These are phyloP conservation scores for Ageneiosus marmoratus DNA, from an alignment of 2,113 vertebrate genomes.

Conservation along the genomic window DNA sequence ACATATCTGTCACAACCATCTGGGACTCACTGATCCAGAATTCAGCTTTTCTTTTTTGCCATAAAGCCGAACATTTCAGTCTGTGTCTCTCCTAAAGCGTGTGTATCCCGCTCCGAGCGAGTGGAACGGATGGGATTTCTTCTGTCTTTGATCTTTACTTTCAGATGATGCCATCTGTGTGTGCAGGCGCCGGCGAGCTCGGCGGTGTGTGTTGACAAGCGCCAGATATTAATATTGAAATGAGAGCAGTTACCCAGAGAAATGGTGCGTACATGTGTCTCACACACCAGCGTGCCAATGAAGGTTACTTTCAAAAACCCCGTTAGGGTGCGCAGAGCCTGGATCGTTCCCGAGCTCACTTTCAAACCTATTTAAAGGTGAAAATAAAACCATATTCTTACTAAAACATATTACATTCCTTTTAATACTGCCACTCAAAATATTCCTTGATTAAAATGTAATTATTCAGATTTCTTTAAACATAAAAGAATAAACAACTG, in stretches of 20 bases:
- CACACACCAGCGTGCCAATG: slow-evolving; percentile 46
- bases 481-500: neutral
- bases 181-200: slow-evolving; percentile 56
- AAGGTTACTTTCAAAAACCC: slow-evolving; percentile 46
- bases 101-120: slow-evolving; percentile 62
- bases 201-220: slow-evolving; percentile 61
- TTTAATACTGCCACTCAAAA: neutral
- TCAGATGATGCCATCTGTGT: slow-evolving; percentile 71
- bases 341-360: neutral
- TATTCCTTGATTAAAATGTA: neutral
- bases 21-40: slow-evolving; percentile 50
- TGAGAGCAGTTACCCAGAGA: slow-evolving; percentile 68
- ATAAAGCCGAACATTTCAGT: slow-evolving; percentile 58
- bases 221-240: slow-evolving; percentile 70
- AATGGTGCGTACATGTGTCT: slow-evolving; percentile 41
- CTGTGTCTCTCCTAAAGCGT: slow-evolving; percentile 64
- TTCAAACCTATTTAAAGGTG: neutral
- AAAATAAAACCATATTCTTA: too few relatives aligned
- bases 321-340: neutral
- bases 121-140: slow-evolving; percentile 74
- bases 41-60: slow-evolving; percentile 44
- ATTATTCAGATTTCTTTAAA: neutral
- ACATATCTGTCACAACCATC: slow-evolving; percentile 49
- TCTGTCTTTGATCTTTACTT: slow-evolving; percentile 75
- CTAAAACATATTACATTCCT: too few relatives aligned